A percentile compares a stretch with the other conserved stretches of the same genome.
These are phyloP conservation scores for Rhinopomastus cyanomelas DNA, from an alignment of 2,113 vertebrate species.

Conservation along the genomic window DNA sequence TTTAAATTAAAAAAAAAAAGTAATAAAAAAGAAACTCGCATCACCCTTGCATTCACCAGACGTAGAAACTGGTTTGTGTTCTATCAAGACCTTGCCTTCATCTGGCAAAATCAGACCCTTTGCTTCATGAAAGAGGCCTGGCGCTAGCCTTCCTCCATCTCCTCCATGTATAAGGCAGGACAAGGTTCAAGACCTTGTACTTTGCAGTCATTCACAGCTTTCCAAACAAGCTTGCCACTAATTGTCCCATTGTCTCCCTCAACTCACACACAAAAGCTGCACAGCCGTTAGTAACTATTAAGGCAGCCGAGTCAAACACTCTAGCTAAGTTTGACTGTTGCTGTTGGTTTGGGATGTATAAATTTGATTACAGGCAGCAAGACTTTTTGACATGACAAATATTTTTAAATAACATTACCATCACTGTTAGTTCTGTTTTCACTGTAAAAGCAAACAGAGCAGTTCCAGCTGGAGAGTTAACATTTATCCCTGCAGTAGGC, in stretches of 20 bases:
- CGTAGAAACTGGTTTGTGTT: not conserved
- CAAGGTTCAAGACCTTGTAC: not conserved
- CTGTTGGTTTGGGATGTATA: conserved; percentile 62
- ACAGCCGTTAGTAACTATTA: conserved; percentile 60
- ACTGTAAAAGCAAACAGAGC: conserved; percentile 58
- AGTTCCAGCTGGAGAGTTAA: conserved; percentile 49
- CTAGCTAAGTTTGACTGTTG: conserved; percentile 38
- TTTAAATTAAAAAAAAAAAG: not conserved
- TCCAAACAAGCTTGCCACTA: conserved; percentile 36
- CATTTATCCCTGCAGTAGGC: conserved; percentile 45
- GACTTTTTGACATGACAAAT: conserved; percentile 68
- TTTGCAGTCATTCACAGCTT: conserved; percentile 42
- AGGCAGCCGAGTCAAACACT: conserved; percentile 53
- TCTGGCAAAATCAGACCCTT: not conserved
- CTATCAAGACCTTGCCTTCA: not conserved
- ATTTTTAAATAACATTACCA: conserved; percentile 71
- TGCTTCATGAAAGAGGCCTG: not conserved
- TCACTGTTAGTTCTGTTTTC: conserved; percentile 65
- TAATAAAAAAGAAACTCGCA: not conserved
- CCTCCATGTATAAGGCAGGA: not conserved
- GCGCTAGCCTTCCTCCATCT: not conserved
- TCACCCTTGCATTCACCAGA: not conserved
- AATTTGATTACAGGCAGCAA: conserved; percentile 68
- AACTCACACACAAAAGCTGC: conserved; percentile 42
- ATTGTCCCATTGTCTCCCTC: conserved; percentile 37